Evolutionary conservation across 2,888 invertebrate species (phyloP), one percentile per base, ranked within the genome.

Genomic region (Drosophila nigricruria): DNA sequence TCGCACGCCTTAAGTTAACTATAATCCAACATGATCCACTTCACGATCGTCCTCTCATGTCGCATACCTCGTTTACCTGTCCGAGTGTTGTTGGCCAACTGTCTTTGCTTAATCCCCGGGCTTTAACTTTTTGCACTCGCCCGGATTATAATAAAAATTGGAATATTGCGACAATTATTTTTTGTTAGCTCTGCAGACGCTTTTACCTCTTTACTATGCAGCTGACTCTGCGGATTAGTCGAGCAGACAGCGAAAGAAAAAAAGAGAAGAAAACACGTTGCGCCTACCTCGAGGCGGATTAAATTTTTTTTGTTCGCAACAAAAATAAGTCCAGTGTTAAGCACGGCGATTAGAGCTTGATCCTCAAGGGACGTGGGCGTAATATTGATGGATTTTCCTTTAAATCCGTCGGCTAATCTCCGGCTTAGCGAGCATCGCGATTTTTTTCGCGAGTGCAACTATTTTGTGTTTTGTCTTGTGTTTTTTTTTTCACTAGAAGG

Each of bases 361-460:
- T 89, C 85, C 89, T 64, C 77, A 66, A 47, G 75, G 75, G 71
- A 66, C 68, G 49, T 86, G 86, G 90, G 91, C 91, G 91, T 86
- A 80, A 85, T 87, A 80, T 90, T 90, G 79, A 87, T 76, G 90
- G 90, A 90, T 90, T 91, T 90, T 82, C 89, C 89, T 88, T 58
- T 90, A 84, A 91, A 89, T 88, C 81, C 88, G 63, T 62, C 59
- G 18, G 68, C 63, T 88, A 90, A 90, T 81, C 89, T 78, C 73
- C 77, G 80, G 77, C 74, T 84, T 82, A 88, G 73, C 82, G 79
- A 34, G 69, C 70, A 77, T 49, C 87, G 81, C 78, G 78, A 78
- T 74, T 88, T 82, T 85, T 82, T 87, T 90, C 79, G 89, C 78
- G 73, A 66, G 65, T 68, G 20, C 60, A 56, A 49, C 69, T 45